Conservation (phyloP, 2,113 vertebrate species). For the Lophotis ruficrista region DNA sequence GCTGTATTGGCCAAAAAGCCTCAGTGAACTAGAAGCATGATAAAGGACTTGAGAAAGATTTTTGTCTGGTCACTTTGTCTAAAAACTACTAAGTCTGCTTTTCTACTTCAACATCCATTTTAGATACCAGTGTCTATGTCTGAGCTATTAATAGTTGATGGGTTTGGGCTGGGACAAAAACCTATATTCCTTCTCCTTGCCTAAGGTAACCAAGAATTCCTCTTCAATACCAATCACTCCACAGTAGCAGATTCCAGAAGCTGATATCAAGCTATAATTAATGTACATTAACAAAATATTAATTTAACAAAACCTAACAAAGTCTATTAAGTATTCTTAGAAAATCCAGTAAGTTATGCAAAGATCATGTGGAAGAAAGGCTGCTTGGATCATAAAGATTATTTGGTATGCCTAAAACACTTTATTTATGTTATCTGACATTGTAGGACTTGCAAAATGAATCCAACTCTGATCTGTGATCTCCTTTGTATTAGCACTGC, state of each 20-base stretch:
- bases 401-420: neutral
- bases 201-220: neutral
- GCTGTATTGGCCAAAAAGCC: slow-evolving; percentile 23
- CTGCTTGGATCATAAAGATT: neutral
- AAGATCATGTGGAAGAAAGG: neutral
- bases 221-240: neutral
- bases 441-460: neutral
- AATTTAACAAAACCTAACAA: neutral
- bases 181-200: neutral
- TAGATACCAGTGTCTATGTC: neutral
- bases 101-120: neutral
- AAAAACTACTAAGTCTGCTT: neutral
- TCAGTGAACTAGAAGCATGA: neutral
- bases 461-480: neutral
- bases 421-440: neutral
- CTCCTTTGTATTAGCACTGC: neutral
- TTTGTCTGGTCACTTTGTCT: neutral
- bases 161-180: neutral
- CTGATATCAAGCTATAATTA: neutral
- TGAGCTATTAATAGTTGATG: neutral
- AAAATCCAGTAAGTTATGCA: neutral
- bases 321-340: neutral
- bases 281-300: neutral
- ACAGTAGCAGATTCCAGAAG: neutral
- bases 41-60: neutral